These are phyloP conservation scores for Volucella zonaria DNA, from an alignment of 2,888 invertebrate species.

Conservation along the genomic window DNA sequence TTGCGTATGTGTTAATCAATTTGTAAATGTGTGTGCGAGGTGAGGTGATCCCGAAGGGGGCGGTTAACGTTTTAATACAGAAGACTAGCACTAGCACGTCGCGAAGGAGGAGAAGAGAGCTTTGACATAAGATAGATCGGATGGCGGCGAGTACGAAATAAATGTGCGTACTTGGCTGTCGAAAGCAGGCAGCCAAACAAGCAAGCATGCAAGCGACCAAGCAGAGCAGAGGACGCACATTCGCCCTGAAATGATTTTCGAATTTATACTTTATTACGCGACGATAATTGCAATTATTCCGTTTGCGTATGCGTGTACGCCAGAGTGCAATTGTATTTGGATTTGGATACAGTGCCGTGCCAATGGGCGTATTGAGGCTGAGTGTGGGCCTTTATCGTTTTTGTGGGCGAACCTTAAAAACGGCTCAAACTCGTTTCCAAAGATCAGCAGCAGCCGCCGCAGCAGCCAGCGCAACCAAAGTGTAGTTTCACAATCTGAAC, in stretches of 20 bases:
- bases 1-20: conserved; percentile 1
- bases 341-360: conserved; percentile 46
- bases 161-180: conserved; percentile 68
- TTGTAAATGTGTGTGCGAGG: background rate
- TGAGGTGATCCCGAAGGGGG: too few relatives aligned
- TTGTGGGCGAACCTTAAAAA: conserved; percentile 73
- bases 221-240: conserved; percentile 61
- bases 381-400: conserved; percentile 74
- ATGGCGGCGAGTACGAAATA: conserved; percentile 72
- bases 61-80: too few relatives aligned
- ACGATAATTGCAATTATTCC: conserved; percentile 73
- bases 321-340: conserved; percentile 58
- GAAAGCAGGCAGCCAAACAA: conserved; percentile 32
- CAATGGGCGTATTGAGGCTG: conserved; percentile 73
- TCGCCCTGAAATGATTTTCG: conserved; percentile 63
- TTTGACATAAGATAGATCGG: conserved; percentile 68
- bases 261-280: conserved; percentile 69
- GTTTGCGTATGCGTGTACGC: conserved; percentile 63
- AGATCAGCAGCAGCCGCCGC: conserved; percentile 10
- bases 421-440: conserved; percentile 37
- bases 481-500: conserved; percentile 72
- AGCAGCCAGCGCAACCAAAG: conserved; percentile 61
- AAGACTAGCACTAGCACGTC: background rate
- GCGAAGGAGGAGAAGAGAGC: conserved; percentile 48
- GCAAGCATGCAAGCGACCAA: conserved; percentile 31